Base-by-base conservation (phyloP, 1,140 invertebrate genomes). In the Lutraria rhynchaena region DNA sequence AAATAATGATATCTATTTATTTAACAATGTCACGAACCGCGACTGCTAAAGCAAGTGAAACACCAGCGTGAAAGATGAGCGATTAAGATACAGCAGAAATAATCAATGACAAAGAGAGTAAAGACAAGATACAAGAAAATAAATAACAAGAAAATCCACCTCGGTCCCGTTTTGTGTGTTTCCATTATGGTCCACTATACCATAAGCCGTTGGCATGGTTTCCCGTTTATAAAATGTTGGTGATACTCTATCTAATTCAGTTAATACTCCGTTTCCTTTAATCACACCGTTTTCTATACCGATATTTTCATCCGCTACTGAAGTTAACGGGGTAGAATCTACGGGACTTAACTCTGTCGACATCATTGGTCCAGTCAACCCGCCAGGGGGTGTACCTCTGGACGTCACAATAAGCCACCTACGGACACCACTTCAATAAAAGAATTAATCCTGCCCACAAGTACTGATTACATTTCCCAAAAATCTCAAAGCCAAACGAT, bases 321-420 rank as follows among this genome's bases (percentile, higher is more conserved):
- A 69, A 69, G 35, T 57, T 1, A 80, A 37, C 44, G 63, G 63
- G 65, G 35, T 49, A 35, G 51, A 55, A 35, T 57, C 49, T 1
- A 69, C 65, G 35, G 76, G 76, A 53, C 76, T 80, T 70, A 80
- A 70, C 76, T 80, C 76, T 46, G 76, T 67, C 3, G 75, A 49
- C 76, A 80, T 80, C 44, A 41, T 57, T 22, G 22, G n/a, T 29
- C 27, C 37, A 35, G n/a, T 51, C 13, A 53, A 61, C 55, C 58
- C 57, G 58, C 55, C 46, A 61, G 73, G 35, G 73, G 73, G 73
- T 33, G 73, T 7, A 35, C 49, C 55, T 58, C 57, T 17, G 51
- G 35, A n/a, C 58, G 11, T 31, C 19, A 11, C n/a, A n/a, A 61
- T 49, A 24, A 46, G 41, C 15, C 29, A 29, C 24, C 63, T 31